Base-by-base conservation (phyloP, 92 coral and sea anemone species). In the Parazoanthus swiftii region DNA sequence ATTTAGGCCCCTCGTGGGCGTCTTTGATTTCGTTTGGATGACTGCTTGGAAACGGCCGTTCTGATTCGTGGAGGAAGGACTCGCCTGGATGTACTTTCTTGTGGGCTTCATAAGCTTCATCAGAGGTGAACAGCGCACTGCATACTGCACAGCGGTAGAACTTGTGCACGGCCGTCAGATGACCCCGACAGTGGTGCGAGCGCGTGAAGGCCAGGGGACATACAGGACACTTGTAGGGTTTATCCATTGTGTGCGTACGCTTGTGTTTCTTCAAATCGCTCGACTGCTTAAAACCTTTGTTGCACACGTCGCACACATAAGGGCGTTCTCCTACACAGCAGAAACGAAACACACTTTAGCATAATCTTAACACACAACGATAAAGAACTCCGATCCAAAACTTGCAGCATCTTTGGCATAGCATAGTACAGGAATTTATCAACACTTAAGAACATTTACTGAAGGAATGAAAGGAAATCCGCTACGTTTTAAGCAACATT, bases 191-290 rank as follows among this genome's bases (percentile, higher is more conserved):
- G 91, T 94, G 97, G 80, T 94, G 97, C 13, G 97, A 94, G 77
- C 98, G 95, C 6, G 98, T 95, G 88, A 96, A 96, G 54, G 96
- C 97, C 58, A 95, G 93, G 20, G 94, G 92, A 36, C 98, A 96
- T 56, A 96, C 86, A 13, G 95, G 95, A 65, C 98, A 96, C 90
- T 96, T 95, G 91, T 91, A 96, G 8, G 95, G 93, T 79, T 96
- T 96, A 87, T 92, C 98, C 92, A 95, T 75, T 70, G 95, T 95
- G 89, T 97, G 99, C 1, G 99, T 97, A 26, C 96, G 96, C 6
- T 96, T 92, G 90, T 97, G 99, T 68, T 95, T 97, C 86, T 97
- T 97, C 80, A 97, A 89, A 91, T 97, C 99, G 87, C 98, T 97
- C 50, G 99, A 97, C 74, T 97, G 99, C 77, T 97, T 97, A 88